Percentiles rank a stretch among this genome's conserved stretches.
These are phyloP conservation scores for Cetonia aurata DNA, from an alignment of 2,888 invertebrate species.

Conservation along the genomic window DNA sequence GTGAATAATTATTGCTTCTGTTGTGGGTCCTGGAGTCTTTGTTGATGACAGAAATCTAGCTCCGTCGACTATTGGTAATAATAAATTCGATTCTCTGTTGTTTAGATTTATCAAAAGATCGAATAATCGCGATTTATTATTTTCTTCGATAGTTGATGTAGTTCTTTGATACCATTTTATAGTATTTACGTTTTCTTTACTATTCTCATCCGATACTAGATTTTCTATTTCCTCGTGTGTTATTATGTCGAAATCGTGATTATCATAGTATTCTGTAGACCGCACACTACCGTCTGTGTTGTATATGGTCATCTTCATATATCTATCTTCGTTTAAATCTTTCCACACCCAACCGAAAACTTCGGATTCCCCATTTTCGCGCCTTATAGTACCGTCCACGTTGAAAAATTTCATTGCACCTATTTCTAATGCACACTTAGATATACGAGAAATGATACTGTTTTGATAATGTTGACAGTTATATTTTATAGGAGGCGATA, in stretches of 20 bases:
- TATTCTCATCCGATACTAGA: not conserved
- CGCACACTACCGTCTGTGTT: constrained; percentile 25
- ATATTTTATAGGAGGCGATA: not conserved
- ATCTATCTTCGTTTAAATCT: not conserved
- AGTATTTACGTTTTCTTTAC: not conserved
- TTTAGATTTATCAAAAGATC: constrained; percentile 21
- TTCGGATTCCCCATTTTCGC: constrained; percentile 14
- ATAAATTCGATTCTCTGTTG: constrained; percentile 66
- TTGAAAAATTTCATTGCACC: constrained; percentile 35
- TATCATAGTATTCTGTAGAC: constrained; percentile 24
- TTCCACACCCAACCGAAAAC: constrained; percentile 36
- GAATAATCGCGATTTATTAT: constrained; percentile 20
- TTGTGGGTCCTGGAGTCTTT: constrained; percentile 50
- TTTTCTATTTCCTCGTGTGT: not conserved
- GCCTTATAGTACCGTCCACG: constrained; percentile 24
- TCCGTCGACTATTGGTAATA: constrained; percentile 68
- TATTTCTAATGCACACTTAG: not conserved
- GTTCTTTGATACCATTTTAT: constrained; percentile 20
- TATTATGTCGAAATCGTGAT: constrained; percentile 4
- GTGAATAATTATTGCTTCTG: not conserved
- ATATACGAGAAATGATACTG: not conserved
- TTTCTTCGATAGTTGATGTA: constrained; percentile 13
- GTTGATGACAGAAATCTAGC: constrained; percentile 65
- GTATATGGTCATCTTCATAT: constrained; percentile 23
- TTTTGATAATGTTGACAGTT: not conserved